phyloP scores from a whole-genome alignment of 2,888 invertebrate species.

The Trichopria drosophilae region DNA sequence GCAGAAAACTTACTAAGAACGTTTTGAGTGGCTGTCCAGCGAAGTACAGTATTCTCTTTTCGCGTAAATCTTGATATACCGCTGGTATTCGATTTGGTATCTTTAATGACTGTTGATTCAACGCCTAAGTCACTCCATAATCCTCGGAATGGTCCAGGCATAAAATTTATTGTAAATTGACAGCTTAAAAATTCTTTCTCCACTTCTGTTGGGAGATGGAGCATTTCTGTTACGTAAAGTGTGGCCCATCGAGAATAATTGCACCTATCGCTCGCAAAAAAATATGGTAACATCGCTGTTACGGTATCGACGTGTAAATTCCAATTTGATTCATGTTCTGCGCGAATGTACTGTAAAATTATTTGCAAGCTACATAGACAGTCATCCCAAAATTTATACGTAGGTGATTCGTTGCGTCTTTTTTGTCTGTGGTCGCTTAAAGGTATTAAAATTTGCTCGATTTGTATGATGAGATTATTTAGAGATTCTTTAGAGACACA shows the following conservation, averaged over 20 bases:
- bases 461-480: not conserved
- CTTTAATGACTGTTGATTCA: not conserved
- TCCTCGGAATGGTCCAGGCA: not conserved
- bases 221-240: not conserved
- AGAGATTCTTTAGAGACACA: not conserved
- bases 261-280: not conserved
- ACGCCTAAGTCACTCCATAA: not conserved
- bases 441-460: not conserved
- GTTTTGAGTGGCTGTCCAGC: slow-evolving; percentile 9
- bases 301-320: too few species aligned
- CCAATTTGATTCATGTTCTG: not conserved
- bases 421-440: not conserved
- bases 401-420: not conserved
- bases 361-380: not conserved
- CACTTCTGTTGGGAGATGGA: not conserved
- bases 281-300: too few species aligned
- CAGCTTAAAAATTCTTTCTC: not conserved
- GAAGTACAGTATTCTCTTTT: slow-evolving; percentile 3
- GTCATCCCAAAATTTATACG: slow-evolving; percentile 6
- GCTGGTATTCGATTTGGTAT: not conserved
- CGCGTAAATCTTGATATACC: slow-evolving; percentile 3
- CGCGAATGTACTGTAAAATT: not conserved
- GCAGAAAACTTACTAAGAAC: slow-evolving; percentile 1
- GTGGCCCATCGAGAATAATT: not conserved
- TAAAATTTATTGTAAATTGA: not conserved